phyloP scores from a whole-genome alignment of 2,113 vertebrate genomes.

The Pluvialis apricaria region DNA sequence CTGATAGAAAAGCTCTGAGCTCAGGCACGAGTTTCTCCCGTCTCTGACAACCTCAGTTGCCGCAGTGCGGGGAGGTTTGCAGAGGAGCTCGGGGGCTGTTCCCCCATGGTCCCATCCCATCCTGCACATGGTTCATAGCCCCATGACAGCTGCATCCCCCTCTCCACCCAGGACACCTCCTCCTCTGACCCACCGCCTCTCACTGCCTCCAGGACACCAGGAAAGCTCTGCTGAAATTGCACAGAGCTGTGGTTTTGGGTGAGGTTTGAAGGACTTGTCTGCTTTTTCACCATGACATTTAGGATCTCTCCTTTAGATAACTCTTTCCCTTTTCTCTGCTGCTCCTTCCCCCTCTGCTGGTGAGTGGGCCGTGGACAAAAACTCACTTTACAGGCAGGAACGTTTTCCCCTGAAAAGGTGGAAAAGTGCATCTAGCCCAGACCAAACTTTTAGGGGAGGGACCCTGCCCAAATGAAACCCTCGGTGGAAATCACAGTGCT shows the following conservation, averaged over 20 bases:
- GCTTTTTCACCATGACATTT: background rate
- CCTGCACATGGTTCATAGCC: background rate
- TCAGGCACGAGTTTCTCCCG: background rate
- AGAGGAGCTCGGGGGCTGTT: background rate
- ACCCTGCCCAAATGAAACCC: background rate
- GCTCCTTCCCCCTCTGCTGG: conserved; percentile 32
- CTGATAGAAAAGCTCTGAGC: background rate
- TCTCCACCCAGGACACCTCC: background rate
- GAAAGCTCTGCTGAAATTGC: background rate
- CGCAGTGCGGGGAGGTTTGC: background rate
- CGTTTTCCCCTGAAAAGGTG: background rate
- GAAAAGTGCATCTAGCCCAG: accelerated
- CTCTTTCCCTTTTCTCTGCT: background rate
- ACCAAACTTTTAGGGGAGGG: background rate
- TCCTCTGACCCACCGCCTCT: background rate
- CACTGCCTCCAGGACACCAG: background rate
- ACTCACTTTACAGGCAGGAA: background rate
- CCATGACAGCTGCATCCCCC: accelerated
- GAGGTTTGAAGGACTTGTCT: background rate
- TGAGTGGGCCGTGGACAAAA: background rate
- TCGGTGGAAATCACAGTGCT: background rate
- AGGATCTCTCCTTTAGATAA: background rate
- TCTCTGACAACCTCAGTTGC: too few species aligned
- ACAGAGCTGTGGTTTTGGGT: accelerated
- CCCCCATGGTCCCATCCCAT: background rate